Conservation (phyloP, 1,140 invertebrate species). For the Calosoma granatense region DNA sequence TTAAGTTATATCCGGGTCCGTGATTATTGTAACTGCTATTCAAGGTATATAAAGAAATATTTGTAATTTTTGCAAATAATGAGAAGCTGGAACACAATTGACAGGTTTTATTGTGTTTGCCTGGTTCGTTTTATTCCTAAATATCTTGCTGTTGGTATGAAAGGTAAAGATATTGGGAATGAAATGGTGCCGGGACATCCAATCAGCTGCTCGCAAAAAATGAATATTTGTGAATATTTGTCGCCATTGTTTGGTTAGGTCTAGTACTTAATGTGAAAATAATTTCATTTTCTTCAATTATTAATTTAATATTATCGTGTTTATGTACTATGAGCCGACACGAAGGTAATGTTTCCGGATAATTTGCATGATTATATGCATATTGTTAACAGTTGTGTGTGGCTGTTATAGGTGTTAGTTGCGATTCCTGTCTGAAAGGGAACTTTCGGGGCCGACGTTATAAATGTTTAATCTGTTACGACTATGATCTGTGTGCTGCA, state of each 20-base stretch:
- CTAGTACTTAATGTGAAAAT: not conserved
- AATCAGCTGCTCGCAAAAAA: too few relatives aligned
- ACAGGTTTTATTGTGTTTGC: too few relatives aligned
- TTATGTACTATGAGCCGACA: not conserved
- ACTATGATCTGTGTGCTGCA: conserved; percentile 95
- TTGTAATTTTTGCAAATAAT: too few relatives aligned
- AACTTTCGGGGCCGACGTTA: conserved; percentile 95
- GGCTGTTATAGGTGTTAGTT: conserved; percentile 72
- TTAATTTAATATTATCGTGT: not conserved
- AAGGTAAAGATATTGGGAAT: too few relatives aligned
- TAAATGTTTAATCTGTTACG: conserved; percentile 97
- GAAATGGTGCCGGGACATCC: too few relatives aligned
- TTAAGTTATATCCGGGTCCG: too few relatives aligned
- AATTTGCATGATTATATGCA: not conserved
- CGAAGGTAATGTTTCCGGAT: too few relatives aligned
- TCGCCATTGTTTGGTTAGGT: not conserved
- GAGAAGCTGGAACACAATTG: too few relatives aligned
- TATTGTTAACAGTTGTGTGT: not conserved
- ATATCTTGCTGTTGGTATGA: too few relatives aligned
- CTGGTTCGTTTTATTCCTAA: too few relatives aligned
- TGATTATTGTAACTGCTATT: too few relatives aligned
- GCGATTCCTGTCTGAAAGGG: conserved; percentile 97
- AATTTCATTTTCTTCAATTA: not conserved
- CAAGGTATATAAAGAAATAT: too few relatives aligned
- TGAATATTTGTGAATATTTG: not conserved